Conservation (phyloP, 2,113 vertebrate species). For the Sylvia atricapilla region DNA sequence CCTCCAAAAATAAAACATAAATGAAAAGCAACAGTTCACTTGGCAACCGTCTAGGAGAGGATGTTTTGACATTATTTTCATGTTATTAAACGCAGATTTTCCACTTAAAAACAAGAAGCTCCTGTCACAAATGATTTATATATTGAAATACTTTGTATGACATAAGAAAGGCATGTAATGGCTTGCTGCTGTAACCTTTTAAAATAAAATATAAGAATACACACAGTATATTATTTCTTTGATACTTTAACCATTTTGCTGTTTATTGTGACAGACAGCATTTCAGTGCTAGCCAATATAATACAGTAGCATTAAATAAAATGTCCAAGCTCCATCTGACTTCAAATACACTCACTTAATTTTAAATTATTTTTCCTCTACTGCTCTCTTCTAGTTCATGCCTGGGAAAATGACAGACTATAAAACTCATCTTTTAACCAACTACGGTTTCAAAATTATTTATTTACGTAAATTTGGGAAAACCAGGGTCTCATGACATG, state of each 20-base stretch:
- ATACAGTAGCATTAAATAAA: neutral
- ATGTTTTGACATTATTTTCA: slow-evolving; percentile 57
- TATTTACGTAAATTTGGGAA: neutral
- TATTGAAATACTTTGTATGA: slow-evolving; percentile 31
- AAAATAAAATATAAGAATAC: neutral
- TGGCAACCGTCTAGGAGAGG: slow-evolving; percentile 25
- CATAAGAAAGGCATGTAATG: slow-evolving; percentile 39
- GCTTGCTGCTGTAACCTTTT: slow-evolving; percentile 25
- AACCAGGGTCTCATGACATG: neutral
- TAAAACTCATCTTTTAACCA: neutral
- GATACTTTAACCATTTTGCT: neutral
- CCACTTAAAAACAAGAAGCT: slow-evolving; percentile 66
- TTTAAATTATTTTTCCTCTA: neutral
- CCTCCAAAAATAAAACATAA: neutral
- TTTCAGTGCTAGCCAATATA: neutral
- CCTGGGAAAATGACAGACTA: neutral
- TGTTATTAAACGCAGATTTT: slow-evolving; percentile 67
- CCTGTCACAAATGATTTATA: slow-evolving; percentile 66
- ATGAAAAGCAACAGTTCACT: slow-evolving; percentile 47
- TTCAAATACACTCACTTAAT: neutral
- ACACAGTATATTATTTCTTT: neutral
- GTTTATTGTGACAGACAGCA: neutral
- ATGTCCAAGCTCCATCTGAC: neutral
- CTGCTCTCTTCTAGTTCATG: neutral
- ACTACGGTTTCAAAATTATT: neutral